Evolutionary conservation across 2,888 invertebrate species (phyloP).

Genomic region (Leptopilina syphax): DNA sequence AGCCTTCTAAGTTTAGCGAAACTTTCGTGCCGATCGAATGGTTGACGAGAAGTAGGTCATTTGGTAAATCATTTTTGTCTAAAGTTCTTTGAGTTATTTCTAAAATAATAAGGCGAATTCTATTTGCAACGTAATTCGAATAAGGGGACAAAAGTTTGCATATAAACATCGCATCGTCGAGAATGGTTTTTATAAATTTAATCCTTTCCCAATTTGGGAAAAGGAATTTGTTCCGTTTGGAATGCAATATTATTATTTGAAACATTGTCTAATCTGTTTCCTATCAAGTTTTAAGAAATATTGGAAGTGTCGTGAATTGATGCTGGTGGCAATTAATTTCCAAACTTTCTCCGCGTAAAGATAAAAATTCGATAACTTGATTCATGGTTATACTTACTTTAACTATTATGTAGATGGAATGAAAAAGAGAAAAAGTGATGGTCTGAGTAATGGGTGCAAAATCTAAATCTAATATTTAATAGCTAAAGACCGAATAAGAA

Average conservation of each 20-base stretch:
- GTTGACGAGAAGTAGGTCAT: conserved; percentile 16
- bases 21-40: conserved; percentile 29
- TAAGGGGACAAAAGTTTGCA: neutral
- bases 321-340: too few relatives aligned
- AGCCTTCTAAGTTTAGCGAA: conserved; percentile 14
- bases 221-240: too few relatives aligned
- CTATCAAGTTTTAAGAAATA: too few relatives aligned
- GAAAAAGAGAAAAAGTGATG: too few relatives aligned
- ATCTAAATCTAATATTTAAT: neutral
- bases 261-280: neutral
- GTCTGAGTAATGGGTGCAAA: neutral
- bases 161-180: neutral
- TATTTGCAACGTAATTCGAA: neutral
- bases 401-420: too few relatives aligned
- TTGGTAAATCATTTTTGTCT: conserved; percentile 26
- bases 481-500: neutral
- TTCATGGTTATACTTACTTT: too few relatives aligned
- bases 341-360: too few relatives aligned
- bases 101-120: neutral
- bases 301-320: too few relatives aligned
- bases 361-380: too few relatives aligned
- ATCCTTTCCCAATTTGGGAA: too few relatives aligned
- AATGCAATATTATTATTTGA: neutral
- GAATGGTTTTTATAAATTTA: too few relatives aligned
- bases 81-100: neutral